Conservation (phyloP, 1,140 invertebrate genomes). For the Mizuhopecten yessoensis region DNA sequence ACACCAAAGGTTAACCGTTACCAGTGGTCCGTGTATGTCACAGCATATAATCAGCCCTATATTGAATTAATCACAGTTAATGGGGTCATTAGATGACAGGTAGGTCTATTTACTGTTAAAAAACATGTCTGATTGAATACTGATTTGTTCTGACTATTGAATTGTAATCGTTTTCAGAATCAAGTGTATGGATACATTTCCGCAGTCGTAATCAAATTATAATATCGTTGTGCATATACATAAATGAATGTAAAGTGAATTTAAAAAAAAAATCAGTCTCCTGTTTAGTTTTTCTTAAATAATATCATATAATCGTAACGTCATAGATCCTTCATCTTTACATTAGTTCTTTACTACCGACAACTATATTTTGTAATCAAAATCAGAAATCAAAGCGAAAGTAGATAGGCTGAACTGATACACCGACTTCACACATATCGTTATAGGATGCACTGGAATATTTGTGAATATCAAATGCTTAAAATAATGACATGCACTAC, state of each 20-base stretch:
- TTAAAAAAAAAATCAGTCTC: too few species aligned
- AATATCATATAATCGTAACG: too few species aligned
- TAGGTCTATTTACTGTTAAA: neutral
- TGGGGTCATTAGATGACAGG: neutral
- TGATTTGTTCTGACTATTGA: neutral
- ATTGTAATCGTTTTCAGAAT: neutral
- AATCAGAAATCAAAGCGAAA: conserved; percentile 33
- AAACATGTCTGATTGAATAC: neutral
- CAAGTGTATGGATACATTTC: neutral
- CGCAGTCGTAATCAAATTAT: neutral
- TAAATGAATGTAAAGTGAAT: too few species aligned
- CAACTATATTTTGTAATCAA: neutral
- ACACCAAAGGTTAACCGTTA: too few species aligned
- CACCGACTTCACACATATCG: neutral
- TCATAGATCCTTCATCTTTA: too few species aligned
- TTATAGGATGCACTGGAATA: neutral
- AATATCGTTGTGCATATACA: too few species aligned
- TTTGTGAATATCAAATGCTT: neutral
- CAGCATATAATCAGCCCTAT: neutral
- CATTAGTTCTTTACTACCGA: too few species aligned
- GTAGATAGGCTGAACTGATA: neutral
- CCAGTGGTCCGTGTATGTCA: neutral
- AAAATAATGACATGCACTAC: conserved; percentile 62
- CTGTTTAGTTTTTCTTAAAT: too few species aligned
- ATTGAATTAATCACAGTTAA: neutral